Conservation (phyloP, 2,113 vertebrate genomes). For the Salvator merianae region DNA sequence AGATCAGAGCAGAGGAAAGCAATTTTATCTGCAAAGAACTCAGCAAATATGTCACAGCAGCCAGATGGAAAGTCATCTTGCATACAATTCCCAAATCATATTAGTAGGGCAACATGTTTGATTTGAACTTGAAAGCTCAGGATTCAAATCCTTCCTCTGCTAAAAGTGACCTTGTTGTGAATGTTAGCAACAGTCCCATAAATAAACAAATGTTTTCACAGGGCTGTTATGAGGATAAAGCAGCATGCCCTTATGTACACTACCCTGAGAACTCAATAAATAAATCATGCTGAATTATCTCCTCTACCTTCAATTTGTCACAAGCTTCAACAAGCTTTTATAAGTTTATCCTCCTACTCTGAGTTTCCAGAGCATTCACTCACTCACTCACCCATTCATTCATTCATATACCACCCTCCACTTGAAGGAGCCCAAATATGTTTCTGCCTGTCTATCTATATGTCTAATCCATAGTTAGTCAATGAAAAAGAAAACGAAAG, state of each 20-base stretch:
- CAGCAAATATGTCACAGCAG: too few relatives aligned
- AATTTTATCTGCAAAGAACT: neutral
- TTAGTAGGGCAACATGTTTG: neutral
- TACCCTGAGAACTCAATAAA: neutral
- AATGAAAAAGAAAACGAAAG: neutral
- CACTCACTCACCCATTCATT: too few relatives aligned
- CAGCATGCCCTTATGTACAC: neutral
- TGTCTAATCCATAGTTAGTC: neutral
- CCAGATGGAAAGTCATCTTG: neutral
- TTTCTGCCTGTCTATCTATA: neutral
- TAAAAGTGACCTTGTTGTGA: too few relatives aligned
- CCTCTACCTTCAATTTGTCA: neutral
- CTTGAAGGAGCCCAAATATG: too few relatives aligned
- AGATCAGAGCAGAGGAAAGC: too few relatives aligned
- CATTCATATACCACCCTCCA: too few relatives aligned
- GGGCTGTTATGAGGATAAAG: neutral
- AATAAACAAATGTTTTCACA: neutral
- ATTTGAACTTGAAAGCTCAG: neutral
- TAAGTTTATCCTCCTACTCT: neutral
- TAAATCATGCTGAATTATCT: neutral
- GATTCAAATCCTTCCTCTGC: neutral
- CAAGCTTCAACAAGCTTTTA: neutral
- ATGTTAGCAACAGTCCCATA: too few relatives aligned
- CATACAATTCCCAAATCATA: neutral
- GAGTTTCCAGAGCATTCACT: neutral